phyloP scores from a whole-genome alignment of 2,797 vertebrate species.

The Myiotriccus ornatus region DNA sequence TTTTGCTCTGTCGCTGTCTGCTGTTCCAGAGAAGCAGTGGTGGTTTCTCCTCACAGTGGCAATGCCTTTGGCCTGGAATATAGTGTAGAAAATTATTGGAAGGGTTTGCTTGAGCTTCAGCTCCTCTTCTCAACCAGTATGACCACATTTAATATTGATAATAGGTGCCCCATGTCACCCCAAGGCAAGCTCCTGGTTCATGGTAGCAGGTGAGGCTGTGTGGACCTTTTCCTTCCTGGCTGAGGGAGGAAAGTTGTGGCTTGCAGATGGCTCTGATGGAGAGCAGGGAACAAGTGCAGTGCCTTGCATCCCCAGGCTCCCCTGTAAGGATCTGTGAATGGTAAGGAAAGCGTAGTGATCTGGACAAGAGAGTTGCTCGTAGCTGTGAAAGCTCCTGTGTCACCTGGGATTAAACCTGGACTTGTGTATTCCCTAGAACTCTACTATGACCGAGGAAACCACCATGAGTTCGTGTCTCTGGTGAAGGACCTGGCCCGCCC shows the following conservation, averaged over 20 bases:
- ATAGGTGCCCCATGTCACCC: not conserved
- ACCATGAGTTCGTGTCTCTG: constrained; percentile 97
- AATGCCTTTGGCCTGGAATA: not conserved
- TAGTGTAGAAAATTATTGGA: not conserved
- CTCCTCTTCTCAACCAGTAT: not conserved
- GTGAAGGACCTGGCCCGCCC: constrained; percentile 96
- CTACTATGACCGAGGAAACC: constrained; percentile 97
- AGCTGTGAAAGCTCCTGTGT: not conserved
- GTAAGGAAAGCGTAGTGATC: not conserved
- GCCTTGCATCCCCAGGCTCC: not conserved
- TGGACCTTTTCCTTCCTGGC: not conserved
- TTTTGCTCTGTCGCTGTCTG: not conserved
- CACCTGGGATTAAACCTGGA: not conserved
- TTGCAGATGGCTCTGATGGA: not conserved
- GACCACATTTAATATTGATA: not conserved
- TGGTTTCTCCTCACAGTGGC: not conserved
- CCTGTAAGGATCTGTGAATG: not conserved
- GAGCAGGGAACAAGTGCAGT: not conserved
- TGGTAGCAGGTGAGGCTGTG: not conserved
- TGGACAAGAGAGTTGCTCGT: not conserved
- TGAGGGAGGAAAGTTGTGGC: not conserved
- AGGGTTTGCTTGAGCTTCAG: not conserved
- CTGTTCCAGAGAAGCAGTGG: not conserved
- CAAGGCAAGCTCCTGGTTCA: not conserved
- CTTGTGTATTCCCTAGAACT: constrained; percentile 80